Evolutionary conservation across 2,113 vertebrate species (phyloP).

Genomic region (Strix uralensis): DNA sequence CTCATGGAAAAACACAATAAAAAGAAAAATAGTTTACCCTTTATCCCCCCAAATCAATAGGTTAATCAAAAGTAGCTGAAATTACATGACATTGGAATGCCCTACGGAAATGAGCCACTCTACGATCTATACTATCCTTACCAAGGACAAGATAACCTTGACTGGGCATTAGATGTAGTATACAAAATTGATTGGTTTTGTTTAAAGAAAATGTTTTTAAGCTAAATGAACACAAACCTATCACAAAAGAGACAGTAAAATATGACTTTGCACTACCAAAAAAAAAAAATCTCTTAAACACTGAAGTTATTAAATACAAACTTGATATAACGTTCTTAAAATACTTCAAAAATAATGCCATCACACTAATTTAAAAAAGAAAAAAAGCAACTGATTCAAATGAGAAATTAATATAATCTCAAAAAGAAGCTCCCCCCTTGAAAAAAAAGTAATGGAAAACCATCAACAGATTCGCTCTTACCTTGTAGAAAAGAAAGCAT

Average conservation of each 20-base stretch:
- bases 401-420: background rate
- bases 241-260: background rate
- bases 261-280: background rate
- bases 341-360: background rate
- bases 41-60: constrained; percentile 5
- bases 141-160: constrained; percentile 16
- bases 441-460: background rate
- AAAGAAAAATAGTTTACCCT: background rate
- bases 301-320: background rate
- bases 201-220: background rate
- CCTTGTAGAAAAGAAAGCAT: background rate
- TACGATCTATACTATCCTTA: background rate
- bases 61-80: constrained; percentile 44
- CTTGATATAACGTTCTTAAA: background rate
- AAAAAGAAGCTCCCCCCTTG: background rate
- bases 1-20: background rate
- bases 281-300: background rate
- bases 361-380: background rate
- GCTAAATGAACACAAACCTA: background rate
- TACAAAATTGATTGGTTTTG: background rate
- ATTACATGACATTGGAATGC: background rate
- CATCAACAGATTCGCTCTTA: background rate
- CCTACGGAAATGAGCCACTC: background rate
- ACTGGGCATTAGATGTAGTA: background rate
- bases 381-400: background rate